These are phyloP conservation scores for Propithecus perrieri DNA, from an alignment of 2,797 vertebrate genomes.

Conservation along the genomic window DNA sequence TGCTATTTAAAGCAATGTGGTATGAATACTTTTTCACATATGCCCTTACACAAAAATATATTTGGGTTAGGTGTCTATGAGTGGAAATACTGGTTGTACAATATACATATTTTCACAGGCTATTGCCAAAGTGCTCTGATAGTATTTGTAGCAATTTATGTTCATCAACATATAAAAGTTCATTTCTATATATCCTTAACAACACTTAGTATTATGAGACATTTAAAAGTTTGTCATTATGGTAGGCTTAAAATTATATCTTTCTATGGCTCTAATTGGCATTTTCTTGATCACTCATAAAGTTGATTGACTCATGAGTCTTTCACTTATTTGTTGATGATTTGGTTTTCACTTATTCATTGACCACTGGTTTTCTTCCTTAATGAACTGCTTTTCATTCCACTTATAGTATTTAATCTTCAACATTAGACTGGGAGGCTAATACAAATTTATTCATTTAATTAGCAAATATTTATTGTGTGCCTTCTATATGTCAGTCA, in stretches of 20 bases:
- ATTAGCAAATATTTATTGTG: not conserved
- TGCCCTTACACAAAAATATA: not conserved
- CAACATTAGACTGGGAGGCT: not conserved
- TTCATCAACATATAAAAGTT: not conserved
- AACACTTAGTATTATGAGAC: not conserved
- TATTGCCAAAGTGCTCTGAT: not conserved
- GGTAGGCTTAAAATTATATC: not conserved
- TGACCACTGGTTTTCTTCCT: not conserved
- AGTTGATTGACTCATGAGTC: not conserved
- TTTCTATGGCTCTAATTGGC: not conserved
- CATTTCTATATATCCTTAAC: not conserved
- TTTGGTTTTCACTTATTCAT: not conserved
- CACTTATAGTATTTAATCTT: not conserved
- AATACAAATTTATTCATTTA: not conserved
- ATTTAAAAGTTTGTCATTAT: not conserved
- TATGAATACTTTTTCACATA: not conserved
- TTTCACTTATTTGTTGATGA: constrained; percentile 6
- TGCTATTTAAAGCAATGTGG: not conserved
- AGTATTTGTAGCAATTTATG: not conserved
- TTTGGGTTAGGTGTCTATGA: not conserved
- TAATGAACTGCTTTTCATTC: not conserved
- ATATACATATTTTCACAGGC: not conserved
- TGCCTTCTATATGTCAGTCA: not conserved
- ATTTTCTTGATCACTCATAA: not conserved
- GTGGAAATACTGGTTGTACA: not conserved